Base-by-base conservation (phyloP, 2,797 vertebrate genomes). In the Acanthurus lineatus region DNA sequence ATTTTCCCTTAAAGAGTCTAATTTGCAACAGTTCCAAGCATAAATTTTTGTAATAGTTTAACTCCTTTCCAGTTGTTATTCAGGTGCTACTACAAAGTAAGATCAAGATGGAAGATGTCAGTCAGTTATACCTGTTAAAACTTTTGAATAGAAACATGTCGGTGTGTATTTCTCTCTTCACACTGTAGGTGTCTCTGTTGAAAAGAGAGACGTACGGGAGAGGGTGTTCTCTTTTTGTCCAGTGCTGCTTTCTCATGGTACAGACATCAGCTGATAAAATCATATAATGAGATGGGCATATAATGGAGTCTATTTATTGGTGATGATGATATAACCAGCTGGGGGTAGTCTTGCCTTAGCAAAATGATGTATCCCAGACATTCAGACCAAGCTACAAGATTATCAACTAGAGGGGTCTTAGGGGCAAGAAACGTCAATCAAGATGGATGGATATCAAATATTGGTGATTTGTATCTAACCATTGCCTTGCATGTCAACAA, bases 141-240 rank as follows among this genome's bases (percentile, higher is more conserved):
- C 28, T 51, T 85, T 73, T 81, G 56, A 86, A 81, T 76, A 82
- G 76, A 85, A 83, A 86, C 69, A 73, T 93, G 69, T 85, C 69
- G 14, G 86, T 92, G 73, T 92, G 87, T 92, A 92, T 93, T 90
- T 91, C 86, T 93, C 83, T 91, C 81, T 91, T 85, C 77, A 86
- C 72, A 56, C 89, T 89, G 58, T 92, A 95, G 94, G 94, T 93
- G 87, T 94, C 87, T 93, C 89, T 93, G 92, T 94, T 92, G 92
- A 93, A 93, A 93, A 94, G 91, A 94, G 72, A 93, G 91, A 90
- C 7, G 90, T 92, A 81, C 89, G 89, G 70, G 92, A 94, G 86
- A 91, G 88, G 88, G 91, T 84, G 88, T 91, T 93, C 92, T 44
- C 91, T 92, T 92, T 93, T 89, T 91, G 68, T 75, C 90, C 92